Evolutionary conservation across 2,113 vertebrate species (phyloP).

Genomic region (Planiliza haematocheilus): DNA sequence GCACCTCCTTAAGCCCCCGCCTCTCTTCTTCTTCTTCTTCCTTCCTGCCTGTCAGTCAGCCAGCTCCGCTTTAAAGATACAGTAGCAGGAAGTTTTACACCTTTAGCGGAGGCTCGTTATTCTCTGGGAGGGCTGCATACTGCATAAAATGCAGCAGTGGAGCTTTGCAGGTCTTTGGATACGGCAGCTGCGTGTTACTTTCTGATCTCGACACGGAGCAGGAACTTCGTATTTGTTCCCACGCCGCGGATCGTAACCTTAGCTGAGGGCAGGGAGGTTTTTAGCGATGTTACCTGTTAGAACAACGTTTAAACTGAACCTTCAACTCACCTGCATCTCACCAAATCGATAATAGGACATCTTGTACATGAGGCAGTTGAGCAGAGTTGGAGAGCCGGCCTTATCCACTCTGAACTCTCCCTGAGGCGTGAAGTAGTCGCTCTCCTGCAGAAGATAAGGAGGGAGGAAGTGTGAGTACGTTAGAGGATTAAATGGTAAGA

Average conservation of each 20-base stretch:
- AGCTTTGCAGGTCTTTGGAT: background rate
- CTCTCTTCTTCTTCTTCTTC: too few species aligned
- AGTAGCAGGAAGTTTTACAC: slow-evolving; percentile 10
- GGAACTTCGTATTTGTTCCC: slow-evolving; percentile 19
- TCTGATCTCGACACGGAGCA: slow-evolving; percentile 29
- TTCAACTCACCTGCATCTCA: slow-evolving; percentile 95
- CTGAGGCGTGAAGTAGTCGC: slow-evolving; percentile 98
- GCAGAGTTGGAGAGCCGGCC: slow-evolving; percentile 95
- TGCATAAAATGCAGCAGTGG: background rate
- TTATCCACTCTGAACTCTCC: slow-evolving; percentile 99
- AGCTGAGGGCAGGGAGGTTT: background rate
- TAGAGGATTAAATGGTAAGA: background rate
- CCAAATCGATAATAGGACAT: slow-evolving; percentile 99
- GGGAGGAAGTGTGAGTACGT: background rate
- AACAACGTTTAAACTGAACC: background rate
- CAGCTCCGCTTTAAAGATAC: slow-evolving; percentile 50
- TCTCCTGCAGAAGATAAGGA: slow-evolving; percentile 86
- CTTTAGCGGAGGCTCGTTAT: slow-evolving; percentile 45
- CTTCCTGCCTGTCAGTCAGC: slow-evolving; percentile 25
- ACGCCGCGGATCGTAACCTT: slow-evolving; percentile 20
- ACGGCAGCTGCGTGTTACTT: slow-evolving; percentile 33
- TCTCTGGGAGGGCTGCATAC: slow-evolving; percentile 16
- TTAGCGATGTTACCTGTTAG: background rate
- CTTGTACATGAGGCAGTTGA: slow-evolving; percentile 99
- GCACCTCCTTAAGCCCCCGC: slow-evolving; percentile 40